Conservation (phyloP, 2,888 invertebrate genomes). For the Pheosia tremula region DNA sequence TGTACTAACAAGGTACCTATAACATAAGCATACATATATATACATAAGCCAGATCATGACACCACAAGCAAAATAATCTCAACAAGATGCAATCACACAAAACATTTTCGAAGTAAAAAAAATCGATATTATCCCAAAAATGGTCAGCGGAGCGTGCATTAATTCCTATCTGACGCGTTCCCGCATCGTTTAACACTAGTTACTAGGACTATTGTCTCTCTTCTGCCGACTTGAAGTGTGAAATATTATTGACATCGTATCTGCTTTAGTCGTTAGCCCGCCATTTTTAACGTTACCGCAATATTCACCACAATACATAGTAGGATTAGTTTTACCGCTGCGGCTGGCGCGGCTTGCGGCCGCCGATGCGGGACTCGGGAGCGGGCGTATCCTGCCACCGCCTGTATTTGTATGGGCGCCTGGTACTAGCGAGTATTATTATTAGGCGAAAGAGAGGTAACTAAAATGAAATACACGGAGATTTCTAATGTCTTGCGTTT, state of each 20-base stretch:
- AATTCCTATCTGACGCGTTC: not conserved
- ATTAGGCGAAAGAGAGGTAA: slow-evolving; percentile 31
- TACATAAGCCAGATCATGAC: too few species aligned
- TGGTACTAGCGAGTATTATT: slow-evolving; percentile 32
- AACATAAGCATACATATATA: too few species aligned
- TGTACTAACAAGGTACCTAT: too few species aligned
- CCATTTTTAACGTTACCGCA: slow-evolving; percentile 24
- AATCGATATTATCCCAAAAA: not conserved
- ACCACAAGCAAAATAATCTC: too few species aligned
- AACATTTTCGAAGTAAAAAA: too few species aligned
- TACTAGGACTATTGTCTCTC: not conserved
- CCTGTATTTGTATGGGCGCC: slow-evolving; percentile 34
- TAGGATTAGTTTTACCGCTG: slow-evolving; percentile 37
- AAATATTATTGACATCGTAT: too few species aligned
- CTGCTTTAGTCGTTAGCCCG: too few species aligned
- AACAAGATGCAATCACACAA: not conserved
- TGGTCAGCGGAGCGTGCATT: not conserved
- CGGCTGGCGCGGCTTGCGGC: slow-evolving; percentile 35
- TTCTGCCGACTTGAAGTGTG: not conserved
- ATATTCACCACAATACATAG: slow-evolving; percentile 31
- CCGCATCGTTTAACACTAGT: not conserved
- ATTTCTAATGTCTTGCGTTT: not conserved
- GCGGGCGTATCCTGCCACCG: slow-evolving; percentile 22
- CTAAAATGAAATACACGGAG: slow-evolving; percentile 2
- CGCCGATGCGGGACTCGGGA: slow-evolving; percentile 35